A percentile compares a stretch with the other conserved stretches of the same genome.
Evolutionary conservation across 2,888 invertebrate genomes (phyloP).

Genomic region (Anorthoa munda): DNA sequence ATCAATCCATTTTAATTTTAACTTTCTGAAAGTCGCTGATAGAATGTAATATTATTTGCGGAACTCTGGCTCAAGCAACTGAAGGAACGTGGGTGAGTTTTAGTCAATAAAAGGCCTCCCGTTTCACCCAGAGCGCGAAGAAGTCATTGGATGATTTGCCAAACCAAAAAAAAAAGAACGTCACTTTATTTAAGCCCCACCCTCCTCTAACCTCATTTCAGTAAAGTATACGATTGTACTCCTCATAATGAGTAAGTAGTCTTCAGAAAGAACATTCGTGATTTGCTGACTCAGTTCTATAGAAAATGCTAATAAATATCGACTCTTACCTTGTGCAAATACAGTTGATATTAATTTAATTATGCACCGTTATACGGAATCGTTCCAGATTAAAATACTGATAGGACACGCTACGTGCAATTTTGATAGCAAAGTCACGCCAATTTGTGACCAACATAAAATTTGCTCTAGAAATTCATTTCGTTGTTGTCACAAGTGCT

Average conservation of each 20-base stretch:
- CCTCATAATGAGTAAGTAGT: neutral
- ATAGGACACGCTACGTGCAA: constrained; percentile 51
- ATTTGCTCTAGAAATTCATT: constrained; percentile 3
- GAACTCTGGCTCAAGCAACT: too few relatives aligned
- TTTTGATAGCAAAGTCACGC: constrained; percentile 59
- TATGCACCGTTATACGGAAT: constrained; percentile 28
- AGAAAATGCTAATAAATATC: constrained; percentile 8
- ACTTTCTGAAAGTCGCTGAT: too few relatives aligned
- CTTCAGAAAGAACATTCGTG: neutral
- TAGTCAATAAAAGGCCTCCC: too few relatives aligned
- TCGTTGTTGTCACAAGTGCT: neutral
- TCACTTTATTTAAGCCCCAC: too few relatives aligned
- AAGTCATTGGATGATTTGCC: too few relatives aligned
- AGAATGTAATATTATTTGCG: too few relatives aligned
- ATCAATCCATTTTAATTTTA: too few relatives aligned
- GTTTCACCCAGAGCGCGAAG: too few relatives aligned
- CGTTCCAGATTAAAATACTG: constrained; percentile 52
- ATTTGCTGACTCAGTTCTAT: neutral
- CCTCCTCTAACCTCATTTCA: neutral
- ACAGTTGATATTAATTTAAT: constrained; percentile 38
- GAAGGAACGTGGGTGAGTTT: too few relatives aligned
- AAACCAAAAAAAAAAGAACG: too few relatives aligned
- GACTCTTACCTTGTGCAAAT: constrained; percentile 13
- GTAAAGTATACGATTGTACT: neutral
- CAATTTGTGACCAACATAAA: constrained; percentile 22